A percentile compares a stretch with the other conserved stretches of the same genome.
These are phyloP conservation scores for Lagodon rhomboides DNA, from an alignment of 2,797 vertebrate species.

Conservation along the genomic window DNA sequence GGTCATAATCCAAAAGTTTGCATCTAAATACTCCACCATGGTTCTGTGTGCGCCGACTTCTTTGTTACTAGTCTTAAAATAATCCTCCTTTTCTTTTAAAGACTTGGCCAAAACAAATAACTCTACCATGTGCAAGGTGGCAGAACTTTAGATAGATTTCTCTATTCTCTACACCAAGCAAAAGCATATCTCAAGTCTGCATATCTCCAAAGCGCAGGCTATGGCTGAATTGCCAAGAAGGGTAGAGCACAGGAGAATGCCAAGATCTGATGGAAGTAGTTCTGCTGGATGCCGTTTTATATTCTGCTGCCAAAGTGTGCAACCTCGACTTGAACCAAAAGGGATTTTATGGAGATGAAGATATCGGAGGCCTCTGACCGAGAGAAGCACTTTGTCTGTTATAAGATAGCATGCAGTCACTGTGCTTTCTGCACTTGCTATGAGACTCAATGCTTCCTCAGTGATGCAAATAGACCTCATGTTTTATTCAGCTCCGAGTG, in stretches of 20 bases:
- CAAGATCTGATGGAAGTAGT: slow-evolving; percentile 44
- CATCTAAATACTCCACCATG: background rate
- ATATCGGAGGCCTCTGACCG: slow-evolving; percentile 53
- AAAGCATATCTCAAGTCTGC: slow-evolving; percentile 48
- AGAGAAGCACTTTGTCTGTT: slow-evolving; percentile 31
- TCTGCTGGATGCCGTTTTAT: slow-evolving; percentile 50
- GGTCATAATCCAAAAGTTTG: slow-evolving; percentile 27
- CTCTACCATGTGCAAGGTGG: slow-evolving; percentile 14
- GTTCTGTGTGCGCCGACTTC: background rate
- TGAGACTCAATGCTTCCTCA: slow-evolving; percentile 9
- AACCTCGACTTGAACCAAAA: slow-evolving; percentile 57
- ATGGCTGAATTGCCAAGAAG: slow-evolving; percentile 45
- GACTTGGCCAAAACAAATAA: slow-evolving; percentile 36
- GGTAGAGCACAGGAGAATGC: slow-evolving; percentile 26
- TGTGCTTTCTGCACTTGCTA: slow-evolving; percentile 20
- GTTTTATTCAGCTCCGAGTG: slow-evolving; percentile 57
- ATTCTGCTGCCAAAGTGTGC: slow-evolving; percentile 47
- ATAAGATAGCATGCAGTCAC: slow-evolving; percentile 39
- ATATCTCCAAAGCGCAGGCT: slow-evolving; percentile 64
- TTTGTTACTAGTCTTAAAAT: slow-evolving; percentile 35
- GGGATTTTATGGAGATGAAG: slow-evolving; percentile 61
- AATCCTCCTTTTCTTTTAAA: slow-evolving; percentile 45
- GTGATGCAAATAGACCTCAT: slow-evolving; percentile 67
- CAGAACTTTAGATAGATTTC: slow-evolving; percentile 39
- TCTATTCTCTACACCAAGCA: slow-evolving; percentile 29